Evolutionary conservation across 2,113 vertebrate species (phyloP).

Genomic region (Lipophrys pholis): DNA sequence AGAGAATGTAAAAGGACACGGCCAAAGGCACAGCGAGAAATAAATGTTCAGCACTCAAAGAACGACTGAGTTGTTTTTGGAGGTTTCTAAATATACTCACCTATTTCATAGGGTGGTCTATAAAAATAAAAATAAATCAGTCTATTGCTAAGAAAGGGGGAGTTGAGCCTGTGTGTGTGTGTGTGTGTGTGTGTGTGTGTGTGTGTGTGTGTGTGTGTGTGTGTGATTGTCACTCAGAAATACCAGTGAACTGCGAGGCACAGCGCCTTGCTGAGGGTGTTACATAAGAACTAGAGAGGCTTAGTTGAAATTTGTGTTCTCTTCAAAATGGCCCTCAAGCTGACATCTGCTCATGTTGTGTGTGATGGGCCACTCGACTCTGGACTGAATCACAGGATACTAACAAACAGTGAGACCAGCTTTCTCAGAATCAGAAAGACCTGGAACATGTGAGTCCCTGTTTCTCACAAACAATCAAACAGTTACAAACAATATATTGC

Average conservation of each 20-base stretch:
- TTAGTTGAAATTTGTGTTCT: constrained; percentile 64
- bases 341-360: constrained; percentile 48
- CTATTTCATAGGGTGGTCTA: constrained; percentile 37
- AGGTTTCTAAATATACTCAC: constrained; percentile 65
- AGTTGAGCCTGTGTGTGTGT: constrained; percentile 30
- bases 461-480: background rate
- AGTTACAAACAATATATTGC: background rate
- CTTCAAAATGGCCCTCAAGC: constrained; percentile 36
- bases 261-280: constrained; percentile 42
- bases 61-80: constrained; percentile 24
- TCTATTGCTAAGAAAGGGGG: constrained; percentile 36
- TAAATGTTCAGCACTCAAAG: constrained; percentile 37
- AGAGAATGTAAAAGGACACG: background rate
- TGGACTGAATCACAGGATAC: constrained; percentile 29
- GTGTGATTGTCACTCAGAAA: constrained; percentile 64
- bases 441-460: background rate
- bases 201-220: constrained; percentile 47
- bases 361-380: constrained; percentile 29
- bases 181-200: constrained; percentile 5
- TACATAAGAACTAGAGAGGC: constrained; percentile 65
- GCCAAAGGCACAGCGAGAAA: constrained; percentile 2
- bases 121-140: constrained; percentile 43
- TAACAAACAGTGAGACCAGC: background rate
- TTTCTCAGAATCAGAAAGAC: background rate
- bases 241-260: constrained; percentile 45